phyloP scores from a whole-genome alignment of 1,140 invertebrate genomes.

The Drosophila varians region DNA sequence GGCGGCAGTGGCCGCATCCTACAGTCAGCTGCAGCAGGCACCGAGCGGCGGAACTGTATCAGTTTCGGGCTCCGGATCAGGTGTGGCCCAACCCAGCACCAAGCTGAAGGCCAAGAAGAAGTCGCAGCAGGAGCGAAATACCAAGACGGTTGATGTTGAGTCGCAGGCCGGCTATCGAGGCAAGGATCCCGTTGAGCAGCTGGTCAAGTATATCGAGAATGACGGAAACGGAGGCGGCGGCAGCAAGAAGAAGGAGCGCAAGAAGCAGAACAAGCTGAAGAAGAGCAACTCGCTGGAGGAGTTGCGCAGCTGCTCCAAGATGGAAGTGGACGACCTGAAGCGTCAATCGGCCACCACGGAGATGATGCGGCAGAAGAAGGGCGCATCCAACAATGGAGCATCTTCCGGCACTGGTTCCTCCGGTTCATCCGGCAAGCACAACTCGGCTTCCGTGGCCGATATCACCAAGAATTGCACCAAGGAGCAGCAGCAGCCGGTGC shows the following conservation, averaged over 20 bases:
- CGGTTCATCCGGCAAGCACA: constrained; percentile 41
- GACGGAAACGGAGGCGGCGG: constrained; percentile 38
- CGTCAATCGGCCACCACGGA: constrained; percentile 77
- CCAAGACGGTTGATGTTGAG: constrained; percentile 85
- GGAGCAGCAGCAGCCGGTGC: constrained; percentile 39
- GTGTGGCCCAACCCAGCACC: constrained; percentile 31
- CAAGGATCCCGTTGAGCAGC: constrained; percentile 84
- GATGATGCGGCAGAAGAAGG: constrained; percentile 80
- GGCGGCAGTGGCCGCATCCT: constrained; percentile 52
- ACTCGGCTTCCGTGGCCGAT: constrained; percentile 62
- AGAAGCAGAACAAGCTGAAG: constrained; percentile 84
- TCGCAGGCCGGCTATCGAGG: constrained; percentile 86
- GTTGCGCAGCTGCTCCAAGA: constrained; percentile 84
- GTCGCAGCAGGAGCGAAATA: constrained; percentile 84
- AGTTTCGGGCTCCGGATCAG: neutral
- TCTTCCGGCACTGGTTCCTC: constrained; percentile 9
- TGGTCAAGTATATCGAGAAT: constrained; percentile 84
- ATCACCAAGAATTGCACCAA: constrained; percentile 63
- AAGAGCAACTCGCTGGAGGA: constrained; percentile 89
- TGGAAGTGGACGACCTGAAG: constrained; percentile 81
- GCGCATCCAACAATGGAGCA: neutral
- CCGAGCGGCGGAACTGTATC: neutral
- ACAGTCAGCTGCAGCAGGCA: constrained; percentile 47
- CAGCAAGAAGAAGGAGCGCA: constrained; percentile 72
- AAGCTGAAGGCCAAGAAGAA: constrained; percentile 73